These are phyloP conservation scores for Seira musarum DNA, from an alignment of 2,888 invertebrate species.

Conservation along the genomic window DNA sequence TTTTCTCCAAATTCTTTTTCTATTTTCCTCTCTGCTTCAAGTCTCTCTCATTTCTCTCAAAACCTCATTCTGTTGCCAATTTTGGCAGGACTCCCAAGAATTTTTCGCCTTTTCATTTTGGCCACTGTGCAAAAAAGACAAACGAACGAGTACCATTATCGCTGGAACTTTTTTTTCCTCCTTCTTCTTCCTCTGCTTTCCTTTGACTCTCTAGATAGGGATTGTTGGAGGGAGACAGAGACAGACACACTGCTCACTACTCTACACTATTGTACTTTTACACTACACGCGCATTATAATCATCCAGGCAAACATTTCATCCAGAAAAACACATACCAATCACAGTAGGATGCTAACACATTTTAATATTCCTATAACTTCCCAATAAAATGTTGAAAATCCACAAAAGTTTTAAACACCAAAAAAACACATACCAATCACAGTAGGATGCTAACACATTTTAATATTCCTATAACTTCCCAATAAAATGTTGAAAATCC, in stretches of 20 bases:
- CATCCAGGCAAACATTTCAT: slow-evolving; percentile 51
- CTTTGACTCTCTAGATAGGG: slow-evolving; percentile 25
- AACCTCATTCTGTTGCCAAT: slow-evolving; percentile 54
- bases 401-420: background rate
- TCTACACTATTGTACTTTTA: slow-evolving; percentile 5
- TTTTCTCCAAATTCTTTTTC: background rate
- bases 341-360: slow-evolving; percentile 42
- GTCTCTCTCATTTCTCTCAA: slow-evolving; percentile 30
- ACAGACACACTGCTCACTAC: slow-evolving; percentile 4
- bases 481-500: background rate
- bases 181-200: slow-evolving; percentile 26
- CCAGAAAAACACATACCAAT: slow-evolving; percentile 46
- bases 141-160: slow-evolving; percentile 20
- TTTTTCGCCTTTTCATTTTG: slow-evolving; percentile 60
- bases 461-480: slow-evolving; percentile 27
- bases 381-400: background rate
- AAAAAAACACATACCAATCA: slow-evolving; percentile 20
- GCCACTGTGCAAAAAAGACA: slow-evolving; percentile 53
- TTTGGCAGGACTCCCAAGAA: slow-evolving; percentile 65
- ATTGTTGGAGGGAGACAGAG: no score
- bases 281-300: slow-evolving; percentile 50
- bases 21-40: slow-evolving; percentile 19
- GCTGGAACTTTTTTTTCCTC: slow-evolving; percentile 13
- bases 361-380: slow-evolving; percentile 35
- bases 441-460: slow-evolving; percentile 41